Conservation (phyloP, 2,888 invertebrate genomes). For the Iselma pallidipennis region DNA sequence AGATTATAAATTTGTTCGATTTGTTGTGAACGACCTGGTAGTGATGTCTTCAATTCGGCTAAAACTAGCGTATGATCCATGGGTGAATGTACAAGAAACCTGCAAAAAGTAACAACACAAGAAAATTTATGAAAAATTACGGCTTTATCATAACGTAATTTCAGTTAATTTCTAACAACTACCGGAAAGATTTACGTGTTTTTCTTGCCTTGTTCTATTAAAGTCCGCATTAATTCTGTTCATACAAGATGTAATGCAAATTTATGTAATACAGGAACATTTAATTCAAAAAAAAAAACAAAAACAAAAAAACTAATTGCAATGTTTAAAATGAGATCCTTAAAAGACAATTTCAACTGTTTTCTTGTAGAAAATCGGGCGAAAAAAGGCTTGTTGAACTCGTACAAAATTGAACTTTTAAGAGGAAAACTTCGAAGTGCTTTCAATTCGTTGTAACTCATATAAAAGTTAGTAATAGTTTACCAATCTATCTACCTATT, state of each 20-base stretch:
- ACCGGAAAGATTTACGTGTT: too few relatives aligned
- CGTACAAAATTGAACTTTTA: neutral
- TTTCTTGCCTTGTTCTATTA: neutral
- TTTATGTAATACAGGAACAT: too few relatives aligned
- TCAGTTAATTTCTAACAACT: neutral
- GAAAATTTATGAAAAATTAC: neutral
- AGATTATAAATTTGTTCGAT: slow-evolving; percentile 50
- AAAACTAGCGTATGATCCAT: slow-evolving; percentile 14
- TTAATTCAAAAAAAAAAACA: too few relatives aligned
- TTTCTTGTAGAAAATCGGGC: neutral
- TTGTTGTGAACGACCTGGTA: slow-evolving; percentile 49
- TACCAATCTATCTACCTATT: neutral
- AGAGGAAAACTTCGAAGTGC: neutral
- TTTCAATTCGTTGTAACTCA: neutral
- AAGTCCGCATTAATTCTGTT: too few relatives aligned
- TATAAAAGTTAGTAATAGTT: neutral
- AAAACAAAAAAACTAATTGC: neutral
- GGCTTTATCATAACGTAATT: neutral
- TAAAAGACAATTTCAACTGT: neutral
- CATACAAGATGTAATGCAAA: too few relatives aligned
- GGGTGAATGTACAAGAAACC: neutral
- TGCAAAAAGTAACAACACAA: neutral
- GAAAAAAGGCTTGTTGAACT: neutral
- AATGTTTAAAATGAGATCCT: neutral
- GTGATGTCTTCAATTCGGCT: slow-evolving; percentile 29